Evolutionary conservation across 2,888 invertebrate genomes (phyloP), one percentile per base, ranked within the genome.

Genomic region (Myopa testacea): DNA sequence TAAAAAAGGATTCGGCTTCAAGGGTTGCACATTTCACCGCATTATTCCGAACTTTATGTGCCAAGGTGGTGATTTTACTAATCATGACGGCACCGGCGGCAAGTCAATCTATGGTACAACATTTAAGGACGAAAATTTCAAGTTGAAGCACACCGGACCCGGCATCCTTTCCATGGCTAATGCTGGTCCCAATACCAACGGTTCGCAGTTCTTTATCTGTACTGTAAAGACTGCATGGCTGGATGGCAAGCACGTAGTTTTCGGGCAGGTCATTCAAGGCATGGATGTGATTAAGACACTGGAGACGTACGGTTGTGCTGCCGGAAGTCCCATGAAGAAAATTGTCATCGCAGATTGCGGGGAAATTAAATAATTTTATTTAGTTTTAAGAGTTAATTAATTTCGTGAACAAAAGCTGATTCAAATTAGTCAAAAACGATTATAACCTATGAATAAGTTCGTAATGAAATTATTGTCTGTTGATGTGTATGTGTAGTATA

Each of bases 11-110:
- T 95, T 95, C 87, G 97, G 97, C 52, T 97, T 94, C 92, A 95
- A 95, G 90, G 94, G 94, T 83, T 95, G 95, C 89, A 94, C 93
- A 82, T 97, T 97, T 93, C 97, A 97, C 90, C 94, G 97, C 83
- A 94, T 97, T 84, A 97, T 97, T 89, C 97, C 97, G 83, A 95
- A 96, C 90, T 97, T 97, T 92, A 97, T 97, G 97, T 95, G 96
- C 90, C 97, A 97, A 91, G 96, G 95, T 75, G 95, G 97, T 82
- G 97, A 97, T 89, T 97, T 97, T 89, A 97, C 96, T 84, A 94
- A 95, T 89, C 94, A 97, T 93, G 95, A 95, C 89, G 97, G 97
- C 91, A 95, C 95, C 85, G 95, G 96, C 79, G 98, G 98, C 82
- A 96, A 97, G 90, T 97, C 97, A 83, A 98, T 98, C 90, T 98